phyloP scores from a whole-genome alignment of 2,888 invertebrate genomes.

The Morpho deidamia region DNA sequence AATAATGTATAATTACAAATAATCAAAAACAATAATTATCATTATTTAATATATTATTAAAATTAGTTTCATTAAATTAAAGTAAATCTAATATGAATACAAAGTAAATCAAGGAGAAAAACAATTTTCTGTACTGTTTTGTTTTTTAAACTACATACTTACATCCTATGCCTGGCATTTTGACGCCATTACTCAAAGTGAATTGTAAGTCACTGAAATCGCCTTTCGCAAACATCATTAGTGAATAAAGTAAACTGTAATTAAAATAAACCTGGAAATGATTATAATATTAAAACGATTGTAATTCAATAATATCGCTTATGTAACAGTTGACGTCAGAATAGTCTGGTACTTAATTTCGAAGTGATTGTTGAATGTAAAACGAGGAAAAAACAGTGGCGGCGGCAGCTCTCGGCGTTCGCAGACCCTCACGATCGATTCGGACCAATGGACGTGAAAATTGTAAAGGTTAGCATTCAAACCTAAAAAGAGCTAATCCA shows the following conservation, averaged over 20 bases:
- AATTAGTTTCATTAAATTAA: too few species aligned
- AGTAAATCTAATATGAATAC: too few species aligned
- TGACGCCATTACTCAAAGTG: conserved; percentile 21
- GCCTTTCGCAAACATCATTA: conserved; percentile 11
- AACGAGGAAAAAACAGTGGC: conserved; percentile 1
- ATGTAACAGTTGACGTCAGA: conserved; percentile 6
- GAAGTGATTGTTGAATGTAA: conserved; percentile 11
- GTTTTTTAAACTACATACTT: background rate
- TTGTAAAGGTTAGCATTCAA: background rate
- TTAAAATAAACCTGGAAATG: background rate
- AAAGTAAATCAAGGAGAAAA: background rate
- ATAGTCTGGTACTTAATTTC: conserved; percentile 1
- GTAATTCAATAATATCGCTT: background rate
- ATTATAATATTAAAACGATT: background rate
- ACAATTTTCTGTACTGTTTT: conserved; percentile 1
- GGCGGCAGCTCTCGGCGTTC: background rate
- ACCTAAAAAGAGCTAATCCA: too few species aligned
- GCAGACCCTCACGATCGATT: conserved; percentile 5
- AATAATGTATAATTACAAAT: conserved; percentile 27
- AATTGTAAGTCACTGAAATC: conserved; percentile 13
- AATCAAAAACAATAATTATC: too few species aligned
- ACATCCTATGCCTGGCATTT: conserved; percentile 23
- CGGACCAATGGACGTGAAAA: conserved; percentile 6
- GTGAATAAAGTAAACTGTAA: background rate
- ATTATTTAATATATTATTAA: too few species aligned